Evolutionary conservation across 2,113 vertebrate species (phyloP).

Genomic region (Prinia subflava): DNA sequence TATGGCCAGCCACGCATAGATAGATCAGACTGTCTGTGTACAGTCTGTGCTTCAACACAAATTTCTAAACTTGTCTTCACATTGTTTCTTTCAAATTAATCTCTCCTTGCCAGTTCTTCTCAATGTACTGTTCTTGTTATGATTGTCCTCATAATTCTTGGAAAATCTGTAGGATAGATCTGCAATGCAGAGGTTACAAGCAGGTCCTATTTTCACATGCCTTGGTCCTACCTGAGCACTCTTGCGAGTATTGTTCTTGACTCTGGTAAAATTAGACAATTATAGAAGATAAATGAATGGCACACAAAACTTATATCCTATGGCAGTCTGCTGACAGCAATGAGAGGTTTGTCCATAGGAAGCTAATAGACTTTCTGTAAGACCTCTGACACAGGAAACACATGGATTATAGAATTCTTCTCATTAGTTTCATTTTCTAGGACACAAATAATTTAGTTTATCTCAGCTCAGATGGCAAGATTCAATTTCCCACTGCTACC

Average conservation of each 20-base stretch:
- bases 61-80: background rate
- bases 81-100: background rate
- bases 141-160: background rate
- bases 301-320: background rate
- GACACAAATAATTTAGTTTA: background rate
- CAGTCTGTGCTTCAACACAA: background rate
- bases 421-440: background rate
- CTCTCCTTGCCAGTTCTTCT: background rate
- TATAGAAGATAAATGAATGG: background rate
- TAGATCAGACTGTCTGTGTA: background rate
- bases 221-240: background rate
- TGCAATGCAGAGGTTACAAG: background rate
- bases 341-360: background rate
- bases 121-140: background rate
- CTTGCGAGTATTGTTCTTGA: background rate
- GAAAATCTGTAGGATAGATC: background rate
- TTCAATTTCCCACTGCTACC: background rate
- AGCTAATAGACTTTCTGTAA: background rate
- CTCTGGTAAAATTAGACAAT: background rate
- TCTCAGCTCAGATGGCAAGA: background rate
- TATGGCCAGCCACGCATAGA: background rate
- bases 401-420: background rate
- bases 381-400: background rate
- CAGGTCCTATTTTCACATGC: background rate
- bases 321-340: background rate